Base-by-base conservation (phyloP, 2,113 vertebrate genomes). In the Cryptotis parvus region DNA sequence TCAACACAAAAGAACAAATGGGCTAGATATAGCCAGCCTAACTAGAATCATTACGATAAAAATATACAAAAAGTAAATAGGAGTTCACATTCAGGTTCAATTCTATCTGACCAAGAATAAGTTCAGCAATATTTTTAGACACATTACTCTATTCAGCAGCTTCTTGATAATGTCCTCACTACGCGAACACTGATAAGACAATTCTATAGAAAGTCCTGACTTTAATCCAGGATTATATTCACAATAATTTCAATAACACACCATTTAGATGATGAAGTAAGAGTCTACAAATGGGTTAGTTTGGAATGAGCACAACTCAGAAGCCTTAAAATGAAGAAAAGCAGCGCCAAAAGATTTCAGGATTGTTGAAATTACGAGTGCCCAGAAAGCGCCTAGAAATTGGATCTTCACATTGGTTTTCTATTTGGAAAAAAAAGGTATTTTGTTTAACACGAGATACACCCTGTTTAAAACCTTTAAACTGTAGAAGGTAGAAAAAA, bases 401-500 rank as follows among this genome's bases (percentile, higher is more conserved):
- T 91, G 77, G n/a, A 88, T 94, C 93, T 92, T 88, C 72, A 89
- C 4, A 4, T 75, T 91, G 90, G 92, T 92, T 89, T 94, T 95
- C 69, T 89, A 92, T 68, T 97, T 95, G 89, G 92, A 74, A 94
- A 96, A 93, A 90, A 87, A 20, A 66, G n/a, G 68, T 41, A 43
- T 84, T 93, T 81, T 92, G 66, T n/a, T 94, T 49, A 87, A 69
- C 66, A 94, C 96, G 95, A 97, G 96, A 96, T 74, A 96, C 94
- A 97, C 65, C 91, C 96, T 96, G 96, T 97, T 97, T 96, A 96
- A 97, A 97, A 97, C 90, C 97, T 97, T 96, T 97, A 95, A 97
- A 96, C 65, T 94, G 96, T 88, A 93, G 94, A 94, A 97, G 96
- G 96, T 97, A 97, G 96, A 98, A 98, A 97, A n/a, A 96, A 93